Evolutionary conservation across 2,888 invertebrate genomes (phyloP).

Genomic region (Aphodius sticticus): DNA sequence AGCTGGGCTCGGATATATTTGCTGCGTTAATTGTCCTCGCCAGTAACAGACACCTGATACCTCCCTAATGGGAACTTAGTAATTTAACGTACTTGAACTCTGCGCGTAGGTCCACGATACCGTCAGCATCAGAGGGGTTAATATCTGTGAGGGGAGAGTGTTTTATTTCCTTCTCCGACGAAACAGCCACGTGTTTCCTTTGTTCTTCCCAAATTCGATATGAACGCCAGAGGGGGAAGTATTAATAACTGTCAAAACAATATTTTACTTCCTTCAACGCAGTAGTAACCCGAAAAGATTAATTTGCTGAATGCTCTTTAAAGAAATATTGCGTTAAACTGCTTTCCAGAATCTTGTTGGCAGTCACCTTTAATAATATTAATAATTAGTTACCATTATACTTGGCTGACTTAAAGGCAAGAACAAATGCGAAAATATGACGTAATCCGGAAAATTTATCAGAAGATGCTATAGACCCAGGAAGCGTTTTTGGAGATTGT

Average conservation of each 20-base stretch:
- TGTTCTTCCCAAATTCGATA: neutral
- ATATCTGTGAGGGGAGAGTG: neutral
- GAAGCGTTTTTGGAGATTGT: no score
- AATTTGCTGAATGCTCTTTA: neutral
- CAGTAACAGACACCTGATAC: neutral
- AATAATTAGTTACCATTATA: neutral
- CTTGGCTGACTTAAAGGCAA: no score
- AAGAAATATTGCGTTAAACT: neutral
- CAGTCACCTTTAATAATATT: neutral
- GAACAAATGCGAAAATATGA: no score
- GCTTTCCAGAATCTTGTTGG: neutral
- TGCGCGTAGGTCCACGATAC: neutral
- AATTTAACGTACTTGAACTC: neutral
- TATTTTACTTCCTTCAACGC: neutral
- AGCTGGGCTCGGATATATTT: neutral
- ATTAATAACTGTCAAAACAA: constrained; percentile 4
- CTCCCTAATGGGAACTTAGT: neutral
- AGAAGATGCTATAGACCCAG: no score
- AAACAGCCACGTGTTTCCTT: neutral
- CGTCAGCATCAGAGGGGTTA: neutral
- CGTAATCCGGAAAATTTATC: no score
- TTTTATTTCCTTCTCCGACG: neutral
- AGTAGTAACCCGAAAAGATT: neutral
- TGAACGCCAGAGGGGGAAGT: neutral
- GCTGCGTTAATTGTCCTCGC: neutral